These are phyloP conservation scores for Corynorhinus townsendii DNA, from an alignment of 2,113 vertebrate species.

Conservation along the genomic window DNA sequence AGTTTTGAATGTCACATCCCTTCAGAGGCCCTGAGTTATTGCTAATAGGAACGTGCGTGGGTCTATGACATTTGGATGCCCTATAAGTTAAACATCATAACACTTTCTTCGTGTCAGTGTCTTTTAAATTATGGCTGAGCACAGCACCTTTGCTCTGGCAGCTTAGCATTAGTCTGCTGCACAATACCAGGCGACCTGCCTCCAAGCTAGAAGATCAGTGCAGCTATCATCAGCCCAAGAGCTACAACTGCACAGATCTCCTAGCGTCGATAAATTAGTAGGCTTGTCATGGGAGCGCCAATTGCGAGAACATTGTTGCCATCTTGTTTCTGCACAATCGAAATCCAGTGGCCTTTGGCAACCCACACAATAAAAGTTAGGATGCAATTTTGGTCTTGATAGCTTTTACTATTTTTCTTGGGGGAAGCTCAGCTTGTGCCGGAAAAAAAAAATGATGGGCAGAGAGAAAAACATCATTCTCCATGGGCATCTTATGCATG, in stretches of 20 bases:
- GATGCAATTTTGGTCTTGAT: slow-evolving; percentile 23
- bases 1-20: slow-evolving; percentile 88
- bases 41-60: slow-evolving; percentile 85
- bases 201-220: slow-evolving; percentile 32
- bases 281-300: slow-evolving; percentile 28
- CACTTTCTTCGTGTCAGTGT: slow-evolving; percentile 79
- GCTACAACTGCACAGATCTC: not conserved
- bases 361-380: slow-evolving; percentile 12
- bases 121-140: slow-evolving; percentile 81
- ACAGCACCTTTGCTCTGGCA: slow-evolving; percentile 75
- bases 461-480: not conserved
- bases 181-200: slow-evolving; percentile 59
- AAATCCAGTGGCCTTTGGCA: slow-evolving; percentile 61
- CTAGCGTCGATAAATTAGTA: slow-evolving; percentile 29
- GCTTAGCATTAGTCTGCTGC: slow-evolving; percentile 55
- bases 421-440: not conserved
- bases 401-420: slow-evolving; percentile 47
- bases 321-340: slow-evolving; percentile 54
- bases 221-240: slow-evolving; percentile 29
- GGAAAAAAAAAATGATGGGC: not conserved
- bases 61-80: slow-evolving; percentile 86
- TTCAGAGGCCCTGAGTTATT: slow-evolving; percentile 84
- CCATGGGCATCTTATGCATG: not conserved
- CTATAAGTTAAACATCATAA: slow-evolving; percentile 87
- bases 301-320: not conserved